Conservation (phyloP, 1,140 invertebrate genomes). For the Andricus grossulariae region DNA sequence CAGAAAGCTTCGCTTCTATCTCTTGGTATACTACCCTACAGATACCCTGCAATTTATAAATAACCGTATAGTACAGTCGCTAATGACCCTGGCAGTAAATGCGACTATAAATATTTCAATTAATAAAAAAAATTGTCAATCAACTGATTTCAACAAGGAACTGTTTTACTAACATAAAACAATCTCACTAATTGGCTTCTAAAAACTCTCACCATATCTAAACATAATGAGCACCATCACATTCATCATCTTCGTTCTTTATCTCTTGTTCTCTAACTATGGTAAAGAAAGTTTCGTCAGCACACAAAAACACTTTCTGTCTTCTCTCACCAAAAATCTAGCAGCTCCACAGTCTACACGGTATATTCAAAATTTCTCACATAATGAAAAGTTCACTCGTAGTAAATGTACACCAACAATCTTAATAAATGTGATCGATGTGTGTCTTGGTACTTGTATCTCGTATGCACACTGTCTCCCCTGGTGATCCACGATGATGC, state of each 20-base stretch:
- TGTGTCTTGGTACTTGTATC: conserved; percentile 57
- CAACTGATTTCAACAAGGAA: not conserved
- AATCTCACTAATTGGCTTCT: not conserved
- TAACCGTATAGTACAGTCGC: too few species aligned
- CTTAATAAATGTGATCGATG: conserved; percentile 40
- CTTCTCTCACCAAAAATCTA: too few species aligned
- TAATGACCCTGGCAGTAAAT: too few species aligned
- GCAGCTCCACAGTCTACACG: not conserved
- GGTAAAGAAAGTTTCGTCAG: not conserved
- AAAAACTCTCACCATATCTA: not conserved
- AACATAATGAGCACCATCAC: conserved; percentile 41
- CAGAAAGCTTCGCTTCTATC: too few species aligned
- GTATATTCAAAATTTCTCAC: conserved; percentile 9
- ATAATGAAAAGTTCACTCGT: not conserved
- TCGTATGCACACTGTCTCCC: conserved; percentile 46
- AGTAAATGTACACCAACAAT: not conserved
- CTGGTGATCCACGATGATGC: conserved; percentile 35
- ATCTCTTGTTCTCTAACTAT: conserved; percentile 24
- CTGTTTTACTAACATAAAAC: not conserved
- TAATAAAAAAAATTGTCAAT: not conserved
- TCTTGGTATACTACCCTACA: too few species aligned
- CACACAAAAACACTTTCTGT: not conserved
- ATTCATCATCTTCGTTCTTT: not conserved
- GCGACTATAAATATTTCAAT: too few species aligned
- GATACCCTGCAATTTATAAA: too few species aligned